These are phyloP conservation scores for Calidris pugnax DNA, from an alignment of 2,113 vertebrate species.

Conservation along the genomic window DNA sequence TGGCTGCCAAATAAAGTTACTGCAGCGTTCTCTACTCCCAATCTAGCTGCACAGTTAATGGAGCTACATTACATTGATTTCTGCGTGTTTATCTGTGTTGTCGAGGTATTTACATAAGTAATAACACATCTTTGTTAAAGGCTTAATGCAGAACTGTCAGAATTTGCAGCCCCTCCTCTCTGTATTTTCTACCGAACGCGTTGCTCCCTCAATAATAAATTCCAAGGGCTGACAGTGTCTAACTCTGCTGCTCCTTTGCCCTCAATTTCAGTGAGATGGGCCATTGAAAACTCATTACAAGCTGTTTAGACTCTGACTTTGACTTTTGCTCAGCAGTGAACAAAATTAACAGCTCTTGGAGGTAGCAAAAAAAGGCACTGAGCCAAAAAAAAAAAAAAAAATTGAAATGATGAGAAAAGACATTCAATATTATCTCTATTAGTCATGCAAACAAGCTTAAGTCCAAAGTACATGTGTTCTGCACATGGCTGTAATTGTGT, in stretches of 20 bases:
- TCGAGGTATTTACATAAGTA: constrained; percentile 54
- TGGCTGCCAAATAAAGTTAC: constrained; percentile 3
- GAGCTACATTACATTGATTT: constrained; percentile 29
- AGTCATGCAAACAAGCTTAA: constrained; percentile 78
- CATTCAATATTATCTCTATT: constrained; percentile 77
- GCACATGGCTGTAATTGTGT: background rate
- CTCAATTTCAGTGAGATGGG: constrained; percentile 89
- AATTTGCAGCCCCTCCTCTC: constrained; percentile 39
- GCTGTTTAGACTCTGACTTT: constrained; percentile 89
- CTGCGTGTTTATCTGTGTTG: constrained; percentile 42
- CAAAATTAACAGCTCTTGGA: constrained; percentile 88
- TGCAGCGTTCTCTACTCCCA: background rate
- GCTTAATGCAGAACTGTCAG: constrained; percentile 25
- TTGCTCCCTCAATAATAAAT: constrained; percentile 80
- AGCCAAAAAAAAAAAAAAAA: constrained; percentile 75
- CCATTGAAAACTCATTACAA: constrained; percentile 91
- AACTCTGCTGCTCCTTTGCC: constrained; percentile 85
- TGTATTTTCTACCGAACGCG: constrained; percentile 36
- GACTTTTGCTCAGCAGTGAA: constrained; percentile 85
- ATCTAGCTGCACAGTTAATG: background rate
- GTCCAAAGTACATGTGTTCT: constrained; percentile 28
- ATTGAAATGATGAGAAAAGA: constrained; percentile 68
- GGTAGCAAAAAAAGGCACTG: constrained; percentile 76
- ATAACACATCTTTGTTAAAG: constrained; percentile 1
- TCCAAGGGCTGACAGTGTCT: constrained; percentile 77